Conservation (phyloP, 2,113 vertebrate species). For the Sylvia atricapilla region DNA sequence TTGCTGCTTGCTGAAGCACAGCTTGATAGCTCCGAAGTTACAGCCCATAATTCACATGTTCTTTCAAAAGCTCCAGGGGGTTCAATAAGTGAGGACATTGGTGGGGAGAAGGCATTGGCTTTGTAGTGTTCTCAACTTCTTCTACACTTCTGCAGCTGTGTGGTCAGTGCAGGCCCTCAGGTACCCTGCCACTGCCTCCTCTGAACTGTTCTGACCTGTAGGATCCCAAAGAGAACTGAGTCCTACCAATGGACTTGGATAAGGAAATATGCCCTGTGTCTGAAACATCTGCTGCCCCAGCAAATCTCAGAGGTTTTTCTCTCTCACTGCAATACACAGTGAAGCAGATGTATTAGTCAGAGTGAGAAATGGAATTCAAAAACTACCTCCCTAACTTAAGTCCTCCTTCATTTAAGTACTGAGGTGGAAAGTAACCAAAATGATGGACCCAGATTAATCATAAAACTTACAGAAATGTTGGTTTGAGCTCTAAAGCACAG, state of each 20-base stretch:
- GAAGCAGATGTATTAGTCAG: background rate
- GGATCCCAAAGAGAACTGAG: background rate
- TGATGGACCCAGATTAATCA: background rate
- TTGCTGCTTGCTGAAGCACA: background rate
- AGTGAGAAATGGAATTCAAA: background rate
- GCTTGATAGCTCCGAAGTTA: background rate
- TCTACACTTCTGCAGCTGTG: background rate
- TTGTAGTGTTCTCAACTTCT: background rate
- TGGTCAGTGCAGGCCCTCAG: background rate
- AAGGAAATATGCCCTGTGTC: background rate
- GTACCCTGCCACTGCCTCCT: background rate
- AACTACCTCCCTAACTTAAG: background rate
- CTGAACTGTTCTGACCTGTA: background rate
- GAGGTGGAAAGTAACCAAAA: background rate
- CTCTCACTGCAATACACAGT: background rate
- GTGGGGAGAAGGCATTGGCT: background rate
- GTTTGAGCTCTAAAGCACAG: background rate
- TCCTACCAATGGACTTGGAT: background rate
- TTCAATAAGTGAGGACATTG: background rate
- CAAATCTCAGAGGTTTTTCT: background rate
- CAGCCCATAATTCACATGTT: background rate
- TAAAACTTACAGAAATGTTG: background rate
- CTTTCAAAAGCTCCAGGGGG: background rate
- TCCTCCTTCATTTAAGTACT: background rate
- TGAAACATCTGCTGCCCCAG: background rate